Conservation (phyloP, 1,140 invertebrate genomes). For the Zaprionus ghesquierei region DNA sequence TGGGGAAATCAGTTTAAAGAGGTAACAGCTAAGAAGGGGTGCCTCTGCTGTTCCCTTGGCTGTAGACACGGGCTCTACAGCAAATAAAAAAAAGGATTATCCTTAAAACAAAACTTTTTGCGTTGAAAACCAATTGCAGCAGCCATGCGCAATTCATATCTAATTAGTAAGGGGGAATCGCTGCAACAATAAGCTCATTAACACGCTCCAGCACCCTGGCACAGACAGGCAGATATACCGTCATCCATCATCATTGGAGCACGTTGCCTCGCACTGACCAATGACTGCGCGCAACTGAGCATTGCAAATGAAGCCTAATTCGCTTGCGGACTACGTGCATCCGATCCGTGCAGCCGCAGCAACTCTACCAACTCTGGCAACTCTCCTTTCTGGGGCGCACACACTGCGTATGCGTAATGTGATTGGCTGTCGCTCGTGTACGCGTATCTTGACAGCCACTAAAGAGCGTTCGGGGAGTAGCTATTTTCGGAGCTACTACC, state of each 20-base stretch:
- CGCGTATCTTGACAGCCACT: slow-evolving; percentile 21
- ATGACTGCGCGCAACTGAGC: slow-evolving; percentile 22
- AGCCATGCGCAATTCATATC: slow-evolving; percentile 34
- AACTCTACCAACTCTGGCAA: not conserved
- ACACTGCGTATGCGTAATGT: slow-evolving; percentile 61
- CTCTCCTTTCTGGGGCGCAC: not conserved
- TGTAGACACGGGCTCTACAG: not conserved
- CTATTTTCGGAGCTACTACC: slow-evolving; percentile 5
- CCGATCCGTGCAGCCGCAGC: slow-evolving; percentile 2
- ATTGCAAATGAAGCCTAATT: slow-evolving; percentile 55
- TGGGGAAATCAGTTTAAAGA: too few relatives aligned
- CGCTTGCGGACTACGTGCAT: slow-evolving; percentile 26
- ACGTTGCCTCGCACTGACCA: slow-evolving; percentile 29
- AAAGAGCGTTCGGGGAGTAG: slow-evolving; percentile 51
- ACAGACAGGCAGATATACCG: not conserved
- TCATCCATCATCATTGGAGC: slow-evolving; percentile 17
- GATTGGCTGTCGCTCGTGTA: slow-evolving; percentile 34
- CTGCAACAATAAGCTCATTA: slow-evolving; percentile 19
- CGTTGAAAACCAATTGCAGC: slow-evolving; percentile 6
- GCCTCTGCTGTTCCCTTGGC: not conserved
- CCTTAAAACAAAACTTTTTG: not conserved
- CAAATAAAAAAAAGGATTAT: not conserved
- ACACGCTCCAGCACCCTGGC: not conserved
- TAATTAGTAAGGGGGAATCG: slow-evolving; percentile 38
- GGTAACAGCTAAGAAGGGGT: too few relatives aligned